phyloP scores from a whole-genome alignment of 2,113 vertebrate species.

The Callorhinus ursinus region DNA sequence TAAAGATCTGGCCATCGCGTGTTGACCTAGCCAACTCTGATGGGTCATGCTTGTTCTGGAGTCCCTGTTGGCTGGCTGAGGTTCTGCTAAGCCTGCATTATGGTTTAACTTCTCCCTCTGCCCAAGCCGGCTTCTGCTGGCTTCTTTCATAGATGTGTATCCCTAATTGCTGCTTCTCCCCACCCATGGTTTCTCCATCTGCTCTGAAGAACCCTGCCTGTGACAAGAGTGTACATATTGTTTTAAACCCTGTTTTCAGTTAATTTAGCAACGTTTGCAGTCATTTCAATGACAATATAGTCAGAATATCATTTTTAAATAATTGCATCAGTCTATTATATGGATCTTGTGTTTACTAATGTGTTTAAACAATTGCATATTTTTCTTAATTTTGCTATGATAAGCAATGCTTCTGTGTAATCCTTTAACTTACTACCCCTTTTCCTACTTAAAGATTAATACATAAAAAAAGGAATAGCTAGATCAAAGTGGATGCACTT shows the following conservation, averaged over 20 bases:
- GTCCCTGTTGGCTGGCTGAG: background rate
- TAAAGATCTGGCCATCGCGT: background rate
- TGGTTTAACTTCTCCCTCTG: background rate
- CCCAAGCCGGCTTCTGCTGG: background rate
- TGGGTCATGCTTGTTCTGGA: background rate
- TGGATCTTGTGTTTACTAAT: background rate
- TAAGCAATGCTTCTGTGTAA: background rate
- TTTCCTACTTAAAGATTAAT: background rate
- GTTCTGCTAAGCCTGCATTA: background rate
- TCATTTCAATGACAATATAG: background rate
- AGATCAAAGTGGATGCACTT: background rate
- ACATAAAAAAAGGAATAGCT: background rate
- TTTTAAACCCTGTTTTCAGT: background rate
- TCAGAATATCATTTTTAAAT: background rate
- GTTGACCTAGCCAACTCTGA: background rate
- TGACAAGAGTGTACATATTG: background rate
- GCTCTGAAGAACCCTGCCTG: background rate
- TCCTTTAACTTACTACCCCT: background rate
- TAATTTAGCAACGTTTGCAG: background rate
- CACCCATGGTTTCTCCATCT: background rate
- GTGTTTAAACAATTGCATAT: background rate
- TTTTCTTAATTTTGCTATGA: background rate
- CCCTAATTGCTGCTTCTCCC: background rate
- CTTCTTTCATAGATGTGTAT: background rate
- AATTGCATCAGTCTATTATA: background rate